Evolutionary conservation across 1,140 invertebrate genomes (phyloP).

Genomic region (Aphidius ervi): DNA sequence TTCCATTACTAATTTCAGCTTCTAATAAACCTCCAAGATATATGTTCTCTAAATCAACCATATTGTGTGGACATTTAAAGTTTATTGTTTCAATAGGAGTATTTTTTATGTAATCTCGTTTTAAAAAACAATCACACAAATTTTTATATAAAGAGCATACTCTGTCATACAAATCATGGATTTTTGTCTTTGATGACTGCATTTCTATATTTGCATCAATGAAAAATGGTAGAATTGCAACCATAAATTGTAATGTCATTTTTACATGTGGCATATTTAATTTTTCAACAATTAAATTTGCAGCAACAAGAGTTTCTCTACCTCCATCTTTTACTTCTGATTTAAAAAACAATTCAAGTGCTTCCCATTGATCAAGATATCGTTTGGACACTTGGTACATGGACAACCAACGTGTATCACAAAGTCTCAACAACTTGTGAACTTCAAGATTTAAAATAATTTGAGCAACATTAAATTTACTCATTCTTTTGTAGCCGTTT

Average conservation of each 20-base stretch:
- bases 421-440: constrained; percentile 37
- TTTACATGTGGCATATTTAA: constrained; percentile 8
- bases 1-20: not conserved
- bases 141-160: constrained; percentile 20
- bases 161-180: constrained; percentile 20
- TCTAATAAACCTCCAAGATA: constrained; percentile 8
- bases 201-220: constrained; percentile 21
- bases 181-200: constrained; percentile 25
- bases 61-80: not conserved
- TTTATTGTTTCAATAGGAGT: not conserved
- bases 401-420: constrained; percentile 35
- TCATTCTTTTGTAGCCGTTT: constrained; percentile 32
- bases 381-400: constrained; percentile 22
- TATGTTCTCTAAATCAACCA: not conserved
- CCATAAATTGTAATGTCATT: constrained; percentile 18
- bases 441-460: constrained; percentile 33
- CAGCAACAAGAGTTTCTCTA: not conserved
- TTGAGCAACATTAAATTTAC: constrained; percentile 36
- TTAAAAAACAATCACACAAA: constrained; percentile 24
- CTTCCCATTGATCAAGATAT: constrained; percentile 24
- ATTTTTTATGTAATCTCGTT: constrained; percentile 16
- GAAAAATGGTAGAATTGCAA: constrained; percentile 17
- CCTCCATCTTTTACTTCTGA: constrained; percentile 1
- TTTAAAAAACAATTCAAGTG: constrained; percentile 23
- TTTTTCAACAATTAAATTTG: constrained; percentile 10